Evolutionary conservation across 2,888 invertebrate genomes (phyloP), one percentile per base, ranked within the genome.

Genomic region (Dynastes hyllus): DNA sequence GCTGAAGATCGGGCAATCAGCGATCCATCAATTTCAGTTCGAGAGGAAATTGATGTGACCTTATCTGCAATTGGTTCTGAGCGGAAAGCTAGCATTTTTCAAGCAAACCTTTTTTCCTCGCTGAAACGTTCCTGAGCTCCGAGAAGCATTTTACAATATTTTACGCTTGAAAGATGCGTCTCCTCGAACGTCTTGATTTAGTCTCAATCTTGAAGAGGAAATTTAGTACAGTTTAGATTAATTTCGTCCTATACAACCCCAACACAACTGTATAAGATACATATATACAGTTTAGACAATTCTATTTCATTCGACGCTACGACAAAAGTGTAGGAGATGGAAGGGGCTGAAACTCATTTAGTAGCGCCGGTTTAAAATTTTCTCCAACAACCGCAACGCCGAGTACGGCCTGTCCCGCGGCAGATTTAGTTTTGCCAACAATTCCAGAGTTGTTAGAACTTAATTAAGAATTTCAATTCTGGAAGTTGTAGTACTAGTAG

Each of bases 11-110:
- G 61, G 63, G 78, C 69, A 79, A 79, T 79, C 79, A 79, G 61
- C 67, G 76, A 79, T 79, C 79, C 76, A 79, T 79, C 79, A 79
- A 79, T 76, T 76, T 79, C 79, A 79, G 58, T 67, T 66, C 55
- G 58, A 53, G 45, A 79, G 79, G 79, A 79, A 76, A 79, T 79
- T 65, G 78, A 78, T 78, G 78, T 67, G 78, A 78, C 78, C 78
- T 78, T 78, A 78, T 78, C 78, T 78, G 73, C 78, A 78, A 78
- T 78, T 78, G 78, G 78, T 78, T 75, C 67, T 55, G 58, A 75
- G 51, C 77, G 75, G 65, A 65, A 32, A 67, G 67, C 61, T 32
- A 61, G 66, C 73, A 78, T 78, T 78, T 78, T 78, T 78, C 78
- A 78, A 69, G 69, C 69, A 32, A 69, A 51, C 69, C 69, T 51